Percentiles rank a stretch among this genome's conserved stretches.
These are phyloP conservation scores for Caenorhabditis remanei DNA, from an alignment of 1,140 invertebrate species.

Conservation along the genomic window DNA sequence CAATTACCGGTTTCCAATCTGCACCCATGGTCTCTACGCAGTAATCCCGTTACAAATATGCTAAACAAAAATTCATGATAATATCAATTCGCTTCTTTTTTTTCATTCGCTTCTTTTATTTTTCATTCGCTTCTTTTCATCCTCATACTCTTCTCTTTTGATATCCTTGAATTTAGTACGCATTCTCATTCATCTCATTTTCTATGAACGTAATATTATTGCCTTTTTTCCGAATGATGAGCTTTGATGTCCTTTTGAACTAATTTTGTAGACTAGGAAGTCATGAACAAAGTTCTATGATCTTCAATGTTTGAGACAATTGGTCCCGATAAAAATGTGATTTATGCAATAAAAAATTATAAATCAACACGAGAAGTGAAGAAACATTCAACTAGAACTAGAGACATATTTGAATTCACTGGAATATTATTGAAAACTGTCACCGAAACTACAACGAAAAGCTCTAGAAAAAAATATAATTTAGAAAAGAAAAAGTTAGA, in stretches of 20 bases:
- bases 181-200: conserved; percentile 42
- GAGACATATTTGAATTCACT: background rate
- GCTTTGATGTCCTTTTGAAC: background rate
- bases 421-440: background rate
- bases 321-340: background rate
- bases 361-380: conserved; percentile 3
- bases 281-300: no score
- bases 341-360: conserved; percentile 30
- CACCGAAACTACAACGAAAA: background rate
- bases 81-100: background rate
- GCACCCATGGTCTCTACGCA: conserved; percentile 36
- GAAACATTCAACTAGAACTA: background rate
- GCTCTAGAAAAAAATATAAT: background rate
- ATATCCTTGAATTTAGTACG: background rate
- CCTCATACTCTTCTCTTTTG: background rate
- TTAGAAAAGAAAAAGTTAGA: background rate
- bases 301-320: no score
- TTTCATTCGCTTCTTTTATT: background rate
- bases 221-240: background rate
- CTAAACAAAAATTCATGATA: background rate
- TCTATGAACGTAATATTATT: conserved; percentile 20
- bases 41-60: conserved; percentile 6
- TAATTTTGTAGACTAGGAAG: no score
- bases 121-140: background rate
- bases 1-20: conserved; percentile 52